A percentile compares a stretch with the other conserved stretches of the same genome.
Evolutionary conservation across 2,113 vertebrate species (phyloP).

Genomic region (Platysteira castanea): DNA sequence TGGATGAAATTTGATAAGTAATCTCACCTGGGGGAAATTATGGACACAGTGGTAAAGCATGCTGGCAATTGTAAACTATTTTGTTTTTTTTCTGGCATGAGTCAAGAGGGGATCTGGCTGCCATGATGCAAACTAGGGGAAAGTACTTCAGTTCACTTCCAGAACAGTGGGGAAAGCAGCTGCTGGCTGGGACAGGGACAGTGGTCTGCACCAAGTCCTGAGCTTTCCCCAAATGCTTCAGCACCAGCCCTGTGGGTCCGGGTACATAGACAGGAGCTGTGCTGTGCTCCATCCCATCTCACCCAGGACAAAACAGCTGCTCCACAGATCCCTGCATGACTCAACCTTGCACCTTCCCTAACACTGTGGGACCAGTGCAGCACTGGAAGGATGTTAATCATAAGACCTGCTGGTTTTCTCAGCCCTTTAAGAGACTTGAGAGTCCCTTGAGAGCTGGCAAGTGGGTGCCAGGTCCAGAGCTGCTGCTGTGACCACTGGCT

Average conservation of each 20-base stretch:
- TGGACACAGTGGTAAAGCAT: background rate
- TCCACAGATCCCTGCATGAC: no score
- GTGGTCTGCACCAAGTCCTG: background rate
- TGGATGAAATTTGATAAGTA: background rate
- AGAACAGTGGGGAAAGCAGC: background rate
- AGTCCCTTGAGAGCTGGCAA: background rate
- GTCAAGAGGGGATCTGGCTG: background rate
- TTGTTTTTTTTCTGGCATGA: background rate
- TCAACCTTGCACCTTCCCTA: background rate
- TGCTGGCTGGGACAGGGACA: background rate
- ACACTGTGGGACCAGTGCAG: background rate
- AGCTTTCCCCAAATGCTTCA: background rate
- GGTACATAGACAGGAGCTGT: background rate
- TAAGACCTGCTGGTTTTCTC: background rate
- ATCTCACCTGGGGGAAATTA: background rate
- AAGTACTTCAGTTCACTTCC: background rate
- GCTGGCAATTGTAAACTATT: background rate
- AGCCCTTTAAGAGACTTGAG: background rate
- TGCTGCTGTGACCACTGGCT: background rate
- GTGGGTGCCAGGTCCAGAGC: background rate
- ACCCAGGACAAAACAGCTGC: background rate
- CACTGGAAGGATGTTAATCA: background rate
- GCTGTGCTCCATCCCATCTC: background rate
- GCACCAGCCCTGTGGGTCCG: background rate
- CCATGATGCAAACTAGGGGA: background rate